Conservation (phyloP, 2,797 vertebrate genomes). For the Luscinia megarhynchos region DNA sequence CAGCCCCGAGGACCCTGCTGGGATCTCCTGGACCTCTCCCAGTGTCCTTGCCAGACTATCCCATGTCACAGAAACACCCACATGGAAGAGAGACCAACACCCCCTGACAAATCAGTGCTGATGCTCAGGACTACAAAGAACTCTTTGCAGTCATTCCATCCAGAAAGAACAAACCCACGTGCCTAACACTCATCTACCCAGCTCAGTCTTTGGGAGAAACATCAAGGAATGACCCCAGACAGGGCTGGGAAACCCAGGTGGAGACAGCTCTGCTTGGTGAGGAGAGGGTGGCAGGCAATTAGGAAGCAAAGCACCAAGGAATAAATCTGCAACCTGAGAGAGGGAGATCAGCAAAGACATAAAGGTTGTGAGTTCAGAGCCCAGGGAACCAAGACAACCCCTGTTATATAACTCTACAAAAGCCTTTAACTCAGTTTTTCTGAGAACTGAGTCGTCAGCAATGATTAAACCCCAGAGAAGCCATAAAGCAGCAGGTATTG, state of each 20-base stretch:
- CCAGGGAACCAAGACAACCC: background rate
- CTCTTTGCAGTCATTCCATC: no score
- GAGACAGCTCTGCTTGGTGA: background rate
- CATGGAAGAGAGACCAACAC: background rate
- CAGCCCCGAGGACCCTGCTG: background rate
- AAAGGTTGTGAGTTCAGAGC: background rate
- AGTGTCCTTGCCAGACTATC: background rate
- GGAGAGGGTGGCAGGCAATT: background rate
- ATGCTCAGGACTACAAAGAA: background rate
- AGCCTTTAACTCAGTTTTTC: constrained; percentile 61
- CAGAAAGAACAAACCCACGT: background rate
- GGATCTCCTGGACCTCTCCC: rapidly evolving
- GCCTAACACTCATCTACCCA: background rate
- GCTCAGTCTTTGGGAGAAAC: background rate
- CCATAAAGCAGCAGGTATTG: constrained; percentile 43
- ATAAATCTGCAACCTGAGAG: background rate
- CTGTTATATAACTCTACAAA: constrained; percentile 39
- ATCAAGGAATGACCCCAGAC: background rate
- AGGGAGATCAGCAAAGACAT: background rate
- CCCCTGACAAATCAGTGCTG: background rate
- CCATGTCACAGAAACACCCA: background rate
- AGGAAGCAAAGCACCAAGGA: background rate
- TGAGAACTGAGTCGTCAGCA: background rate
- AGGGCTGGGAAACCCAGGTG: background rate
- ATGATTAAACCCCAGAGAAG: constrained; percentile 47